Conservation (phyloP, 1,140 invertebrate genomes). For the Temnothorax curvispinosus region DNA sequence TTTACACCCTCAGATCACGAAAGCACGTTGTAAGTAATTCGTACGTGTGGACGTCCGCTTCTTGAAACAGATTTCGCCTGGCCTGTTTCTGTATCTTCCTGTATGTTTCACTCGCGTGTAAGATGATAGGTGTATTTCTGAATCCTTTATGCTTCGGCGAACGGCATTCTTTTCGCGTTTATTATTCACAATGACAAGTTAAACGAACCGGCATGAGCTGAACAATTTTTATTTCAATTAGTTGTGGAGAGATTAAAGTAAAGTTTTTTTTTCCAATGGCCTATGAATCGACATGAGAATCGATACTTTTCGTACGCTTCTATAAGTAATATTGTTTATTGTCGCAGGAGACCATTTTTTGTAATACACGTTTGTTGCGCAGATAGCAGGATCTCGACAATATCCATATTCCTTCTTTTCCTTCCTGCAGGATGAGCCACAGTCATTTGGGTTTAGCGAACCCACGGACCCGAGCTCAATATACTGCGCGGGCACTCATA, state of each 20-base stretch:
- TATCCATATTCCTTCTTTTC: background rate
- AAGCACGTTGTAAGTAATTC: conserved; percentile 36
- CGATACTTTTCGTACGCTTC: background rate
- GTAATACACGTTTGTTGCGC: background rate
- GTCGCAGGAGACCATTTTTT: background rate
- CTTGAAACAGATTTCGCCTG: conserved; percentile 10
- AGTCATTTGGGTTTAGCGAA: background rate
- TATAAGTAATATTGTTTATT: background rate
- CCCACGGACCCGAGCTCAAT: background rate
- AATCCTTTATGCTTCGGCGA: background rate
- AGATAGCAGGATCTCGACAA: background rate
- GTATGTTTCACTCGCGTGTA: background rate
- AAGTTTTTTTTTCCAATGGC: background rate
- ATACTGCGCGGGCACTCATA: background rate
- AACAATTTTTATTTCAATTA: background rate
- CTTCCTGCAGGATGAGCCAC: background rate
- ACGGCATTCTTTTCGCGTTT: background rate
- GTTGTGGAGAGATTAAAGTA: background rate
- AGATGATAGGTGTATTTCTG: background rate
- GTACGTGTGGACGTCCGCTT: conserved; percentile 7
- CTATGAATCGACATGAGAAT: background rate
- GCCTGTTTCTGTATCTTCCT: background rate
- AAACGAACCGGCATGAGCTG: background rate
- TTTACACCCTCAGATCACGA: conserved; percentile 39
- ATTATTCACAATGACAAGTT: background rate